phyloP scores from a whole-genome alignment of 2,888 invertebrate species.

The Chrysomela aeneicollis region DNA sequence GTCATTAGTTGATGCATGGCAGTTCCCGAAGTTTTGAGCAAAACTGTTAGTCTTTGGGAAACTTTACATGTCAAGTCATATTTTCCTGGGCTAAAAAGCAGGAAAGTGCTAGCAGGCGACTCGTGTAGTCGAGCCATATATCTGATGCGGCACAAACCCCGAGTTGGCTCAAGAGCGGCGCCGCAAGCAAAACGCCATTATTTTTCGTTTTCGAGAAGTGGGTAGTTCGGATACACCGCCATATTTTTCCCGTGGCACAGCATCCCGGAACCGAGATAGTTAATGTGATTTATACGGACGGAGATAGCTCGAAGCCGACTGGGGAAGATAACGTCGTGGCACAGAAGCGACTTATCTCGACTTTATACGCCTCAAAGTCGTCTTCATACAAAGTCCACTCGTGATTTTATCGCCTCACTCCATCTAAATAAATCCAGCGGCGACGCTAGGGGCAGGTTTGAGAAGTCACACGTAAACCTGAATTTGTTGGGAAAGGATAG shows the following conservation, averaged over 20 bases:
- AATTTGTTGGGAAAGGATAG: no score
- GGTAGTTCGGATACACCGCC: slow-evolving; percentile 51
- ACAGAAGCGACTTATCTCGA: slow-evolving; percentile 57
- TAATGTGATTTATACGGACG: slow-evolving; percentile 60
- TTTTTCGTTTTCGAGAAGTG: slow-evolving; percentile 56
- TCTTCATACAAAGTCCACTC: slow-evolving; percentile 51
- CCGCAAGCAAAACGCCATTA: slow-evolving; percentile 53
- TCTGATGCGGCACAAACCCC: slow-evolving; percentile 44
- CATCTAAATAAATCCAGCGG: background rate
- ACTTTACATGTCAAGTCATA: background rate
- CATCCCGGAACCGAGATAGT: slow-evolving; percentile 53
- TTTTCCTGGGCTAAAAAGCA: slow-evolving; percentile 41
- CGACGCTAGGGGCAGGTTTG: background rate
- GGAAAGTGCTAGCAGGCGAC: slow-evolving; percentile 59
- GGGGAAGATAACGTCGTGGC: slow-evolving; percentile 58
- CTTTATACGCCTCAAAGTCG: slow-evolving; percentile 55
- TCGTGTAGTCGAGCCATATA: slow-evolving; percentile 54
- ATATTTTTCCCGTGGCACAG: slow-evolving; percentile 56
- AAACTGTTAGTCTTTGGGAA: no score
- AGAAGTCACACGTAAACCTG: no score
- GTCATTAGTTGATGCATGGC: no score
- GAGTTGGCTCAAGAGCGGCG: slow-evolving; percentile 52
- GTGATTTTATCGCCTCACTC: slow-evolving; percentile 17
- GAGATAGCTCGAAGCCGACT: slow-evolving; percentile 54
- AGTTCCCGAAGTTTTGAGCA: no score